Evolutionary conservation across 2,797 vertebrate species (phyloP).

Genomic region (Muraenolepis orangiensis): DNA sequence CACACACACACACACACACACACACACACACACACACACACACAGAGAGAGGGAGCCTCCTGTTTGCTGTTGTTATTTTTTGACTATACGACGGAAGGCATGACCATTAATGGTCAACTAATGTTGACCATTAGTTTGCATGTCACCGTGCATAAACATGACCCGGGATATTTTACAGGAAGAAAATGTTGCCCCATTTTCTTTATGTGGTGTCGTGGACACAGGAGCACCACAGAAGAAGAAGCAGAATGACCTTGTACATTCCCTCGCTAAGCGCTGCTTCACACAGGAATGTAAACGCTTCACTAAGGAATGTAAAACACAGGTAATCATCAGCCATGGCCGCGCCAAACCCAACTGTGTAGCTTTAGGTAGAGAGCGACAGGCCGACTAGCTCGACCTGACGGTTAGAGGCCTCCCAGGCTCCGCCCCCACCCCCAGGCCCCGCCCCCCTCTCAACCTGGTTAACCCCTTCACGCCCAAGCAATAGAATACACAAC

Average conservation of each 20-base stretch:
- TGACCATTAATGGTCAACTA: too few species aligned
- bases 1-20: neutral
- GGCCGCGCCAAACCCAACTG: neutral
- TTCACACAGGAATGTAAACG: neutral
- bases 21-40: neutral
- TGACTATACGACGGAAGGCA: neutral
- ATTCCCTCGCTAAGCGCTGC: neutral
- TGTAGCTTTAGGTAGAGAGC: neutral
- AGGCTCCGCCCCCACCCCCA: too few species aligned
- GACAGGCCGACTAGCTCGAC: neutral
- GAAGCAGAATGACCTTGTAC: neutral
- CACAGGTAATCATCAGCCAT: neutral
- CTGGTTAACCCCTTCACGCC: too few species aligned
- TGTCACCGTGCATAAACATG: neutral
- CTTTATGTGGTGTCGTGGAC: neutral
- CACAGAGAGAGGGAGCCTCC: neutral
- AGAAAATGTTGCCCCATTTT: neutral
- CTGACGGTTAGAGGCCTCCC: neutral
- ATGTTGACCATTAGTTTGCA: neutral
- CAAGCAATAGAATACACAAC: too few species aligned
- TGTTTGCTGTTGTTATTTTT: neutral
- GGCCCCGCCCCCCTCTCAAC: too few species aligned
- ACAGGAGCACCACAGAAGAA: neutral
- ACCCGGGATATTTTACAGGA: neutral
- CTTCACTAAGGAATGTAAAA: neutral